Conservation (phyloP, 1,140 invertebrate species). For the Danaus melanippus region DNA sequence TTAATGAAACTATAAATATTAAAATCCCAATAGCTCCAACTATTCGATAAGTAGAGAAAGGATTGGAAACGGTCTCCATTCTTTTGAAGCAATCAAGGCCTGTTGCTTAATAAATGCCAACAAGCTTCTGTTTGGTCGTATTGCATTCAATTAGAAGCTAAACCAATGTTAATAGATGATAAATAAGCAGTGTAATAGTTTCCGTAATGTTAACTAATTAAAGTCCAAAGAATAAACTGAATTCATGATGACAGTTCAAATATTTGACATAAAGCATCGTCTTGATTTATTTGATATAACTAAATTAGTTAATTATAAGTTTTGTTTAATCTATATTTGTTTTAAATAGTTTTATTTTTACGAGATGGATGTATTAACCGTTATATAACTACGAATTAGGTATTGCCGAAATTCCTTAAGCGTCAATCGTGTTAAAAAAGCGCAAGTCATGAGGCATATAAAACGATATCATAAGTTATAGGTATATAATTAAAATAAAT, state of each 20-base stretch:
- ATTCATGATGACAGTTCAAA: not conserved
- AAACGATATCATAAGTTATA: too few relatives aligned
- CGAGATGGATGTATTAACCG: too few relatives aligned
- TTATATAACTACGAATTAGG: too few relatives aligned
- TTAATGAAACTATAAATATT: too few relatives aligned
- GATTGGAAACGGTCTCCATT: not conserved
- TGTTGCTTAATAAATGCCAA: conserved; percentile 15
- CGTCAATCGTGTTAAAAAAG: too few relatives aligned
- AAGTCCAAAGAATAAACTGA: not conserved
- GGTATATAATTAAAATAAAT: too few relatives aligned
- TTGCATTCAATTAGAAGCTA: conserved; percentile 14
- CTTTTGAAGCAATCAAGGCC: conserved; percentile 10
- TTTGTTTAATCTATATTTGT: not conserved
- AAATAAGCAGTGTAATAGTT: not conserved
- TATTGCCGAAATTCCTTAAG: too few relatives aligned
- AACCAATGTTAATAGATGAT: conserved; percentile 6
- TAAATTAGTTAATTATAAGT: not conserved
- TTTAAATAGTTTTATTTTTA: conserved; percentile 3
- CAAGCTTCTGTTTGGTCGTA: conserved; percentile 10
- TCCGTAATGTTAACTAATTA: conserved; percentile 7
- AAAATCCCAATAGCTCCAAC: too few relatives aligned
- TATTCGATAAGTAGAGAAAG: too few relatives aligned
- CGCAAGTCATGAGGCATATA: too few relatives aligned
- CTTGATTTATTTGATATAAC: not conserved
- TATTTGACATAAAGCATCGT: not conserved